Evolutionary conservation across 35 echinoderm and acorn worm genomes (phyloP).

Genomic region (Apostichopus japonicus): DNA sequence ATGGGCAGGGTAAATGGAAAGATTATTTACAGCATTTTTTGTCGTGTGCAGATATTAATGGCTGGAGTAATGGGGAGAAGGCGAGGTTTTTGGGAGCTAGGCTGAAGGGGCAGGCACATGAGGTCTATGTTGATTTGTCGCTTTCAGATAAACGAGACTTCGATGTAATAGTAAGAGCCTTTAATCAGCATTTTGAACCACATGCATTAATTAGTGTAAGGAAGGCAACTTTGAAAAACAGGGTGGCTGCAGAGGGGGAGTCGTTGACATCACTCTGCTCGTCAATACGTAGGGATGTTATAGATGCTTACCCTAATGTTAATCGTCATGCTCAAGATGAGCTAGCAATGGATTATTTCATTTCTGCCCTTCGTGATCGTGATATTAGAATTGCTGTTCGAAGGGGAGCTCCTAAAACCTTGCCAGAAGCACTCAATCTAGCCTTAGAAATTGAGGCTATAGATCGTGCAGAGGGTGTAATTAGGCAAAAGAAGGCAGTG

Average conservation of each 20-base stretch:
- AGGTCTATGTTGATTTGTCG: too few species aligned
- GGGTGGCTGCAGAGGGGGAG: conserved; percentile 13
- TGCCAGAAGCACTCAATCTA: not conserved
- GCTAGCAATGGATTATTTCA: conserved; percentile 50
- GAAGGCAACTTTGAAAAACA: conserved; percentile 3
- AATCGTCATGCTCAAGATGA: not conserved
- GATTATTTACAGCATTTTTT: too few species aligned
- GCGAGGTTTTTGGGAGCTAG: too few species aligned
- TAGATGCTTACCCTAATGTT: not conserved
- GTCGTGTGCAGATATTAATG: too few species aligned
- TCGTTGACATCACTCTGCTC: conserved; percentile 33
- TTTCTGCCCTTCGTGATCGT: conserved; percentile 5
- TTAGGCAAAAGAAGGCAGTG: not conserved
- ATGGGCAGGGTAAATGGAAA: too few species aligned
- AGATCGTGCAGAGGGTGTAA: conserved; percentile 9
- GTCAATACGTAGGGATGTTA: conserved; percentile 34
- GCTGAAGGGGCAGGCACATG: too few species aligned
- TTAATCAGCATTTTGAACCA: conserved; percentile 15
- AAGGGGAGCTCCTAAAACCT: conserved; percentile 1
- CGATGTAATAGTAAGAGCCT: too few species aligned
- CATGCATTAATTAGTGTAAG: not conserved
- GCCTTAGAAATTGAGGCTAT: conserved; percentile 16
- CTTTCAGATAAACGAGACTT: too few species aligned
- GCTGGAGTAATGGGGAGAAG: too few species aligned
- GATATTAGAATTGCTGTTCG: conserved; percentile 21